phyloP scores from a whole-genome alignment of 2,888 invertebrate genomes.

The Drosophila hamatofila region DNA sequence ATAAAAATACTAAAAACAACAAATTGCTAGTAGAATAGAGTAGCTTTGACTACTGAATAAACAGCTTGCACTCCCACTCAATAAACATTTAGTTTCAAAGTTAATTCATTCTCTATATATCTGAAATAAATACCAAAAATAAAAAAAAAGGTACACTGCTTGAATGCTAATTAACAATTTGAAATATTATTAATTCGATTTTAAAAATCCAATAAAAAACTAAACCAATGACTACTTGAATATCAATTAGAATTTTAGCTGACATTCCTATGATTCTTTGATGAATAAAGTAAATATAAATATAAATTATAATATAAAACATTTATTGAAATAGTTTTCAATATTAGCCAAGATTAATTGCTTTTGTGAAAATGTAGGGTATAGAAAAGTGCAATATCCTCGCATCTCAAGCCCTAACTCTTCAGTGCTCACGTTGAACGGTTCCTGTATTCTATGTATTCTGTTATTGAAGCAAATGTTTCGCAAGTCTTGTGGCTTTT shows the following conservation, averaged over 20 bases:
- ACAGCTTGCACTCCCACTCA: background rate
- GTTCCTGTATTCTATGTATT: conserved; percentile 6
- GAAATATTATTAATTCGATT: background rate
- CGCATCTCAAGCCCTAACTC: background rate
- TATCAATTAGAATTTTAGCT: background rate
- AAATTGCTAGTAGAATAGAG: conserved; percentile 21
- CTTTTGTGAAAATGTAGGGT: background rate
- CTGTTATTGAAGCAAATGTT: conserved; percentile 60
- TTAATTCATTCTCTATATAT: no score
- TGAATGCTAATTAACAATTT: background rate
- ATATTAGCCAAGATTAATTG: background rate
- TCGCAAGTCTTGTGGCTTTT: conserved; percentile 58
- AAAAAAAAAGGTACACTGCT: background rate
- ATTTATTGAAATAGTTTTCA: no score
- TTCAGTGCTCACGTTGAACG: conserved; percentile 2
- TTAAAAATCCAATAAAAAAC: background rate
- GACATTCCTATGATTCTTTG: background rate
- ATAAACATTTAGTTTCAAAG: background rate
- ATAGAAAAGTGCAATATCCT: background rate
- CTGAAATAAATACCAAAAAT: background rate
- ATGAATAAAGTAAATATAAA: no score
- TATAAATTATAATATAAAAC: no score
- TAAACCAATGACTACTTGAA: background rate
- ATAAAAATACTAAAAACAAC: conserved; percentile 19
- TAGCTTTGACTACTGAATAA: background rate